Evolutionary conservation across 2,888 invertebrate species (phyloP).

Genomic region (Dicycla oo): DNA sequence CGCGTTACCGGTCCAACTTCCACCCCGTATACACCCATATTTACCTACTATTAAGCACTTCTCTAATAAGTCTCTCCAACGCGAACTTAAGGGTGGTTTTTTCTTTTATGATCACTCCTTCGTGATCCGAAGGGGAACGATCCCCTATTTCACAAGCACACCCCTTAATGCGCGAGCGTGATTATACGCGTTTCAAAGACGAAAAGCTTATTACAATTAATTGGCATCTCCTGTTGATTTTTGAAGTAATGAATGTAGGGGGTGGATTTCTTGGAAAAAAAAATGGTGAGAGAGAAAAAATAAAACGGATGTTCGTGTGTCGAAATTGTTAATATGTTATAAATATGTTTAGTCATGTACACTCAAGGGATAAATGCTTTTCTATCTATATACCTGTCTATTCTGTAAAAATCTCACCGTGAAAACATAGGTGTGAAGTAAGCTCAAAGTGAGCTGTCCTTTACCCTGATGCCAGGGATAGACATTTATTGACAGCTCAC

Average conservation of each 20-base stretch:
- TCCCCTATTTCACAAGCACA: constrained; percentile 54
- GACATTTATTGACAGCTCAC: too few relatives aligned
- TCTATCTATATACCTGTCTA: too few relatives aligned
- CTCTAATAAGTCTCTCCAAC: constrained; percentile 67
- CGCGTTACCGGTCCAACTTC: constrained; percentile 5
- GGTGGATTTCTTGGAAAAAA: constrained; percentile 25
- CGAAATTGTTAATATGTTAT: not conserved
- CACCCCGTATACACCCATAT: constrained; percentile 44
- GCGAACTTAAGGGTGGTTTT: constrained; percentile 65
- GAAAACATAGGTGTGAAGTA: too few relatives aligned
- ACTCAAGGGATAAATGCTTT: too few relatives aligned
- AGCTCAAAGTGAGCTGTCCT: too few relatives aligned
- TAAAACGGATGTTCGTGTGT: constrained; percentile 1
- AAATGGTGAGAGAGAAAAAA: constrained; percentile 11
- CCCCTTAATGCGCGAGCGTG: constrained; percentile 64
- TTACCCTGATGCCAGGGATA: too few relatives aligned
- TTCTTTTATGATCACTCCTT: constrained; percentile 67
- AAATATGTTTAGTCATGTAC: not conserved
- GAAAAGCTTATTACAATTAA: constrained; percentile 68
- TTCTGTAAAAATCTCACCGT: too few relatives aligned
- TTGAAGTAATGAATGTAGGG: constrained; percentile 49
- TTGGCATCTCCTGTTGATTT: constrained; percentile 65
- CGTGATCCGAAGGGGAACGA: constrained; percentile 59
- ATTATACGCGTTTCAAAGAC: constrained; percentile 68
- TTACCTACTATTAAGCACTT: constrained; percentile 68